Evolutionary conservation across 2,797 vertebrate species (phyloP), one percentile per base, ranked within the genome.

Genomic region (Pampus argenteus): DNA sequence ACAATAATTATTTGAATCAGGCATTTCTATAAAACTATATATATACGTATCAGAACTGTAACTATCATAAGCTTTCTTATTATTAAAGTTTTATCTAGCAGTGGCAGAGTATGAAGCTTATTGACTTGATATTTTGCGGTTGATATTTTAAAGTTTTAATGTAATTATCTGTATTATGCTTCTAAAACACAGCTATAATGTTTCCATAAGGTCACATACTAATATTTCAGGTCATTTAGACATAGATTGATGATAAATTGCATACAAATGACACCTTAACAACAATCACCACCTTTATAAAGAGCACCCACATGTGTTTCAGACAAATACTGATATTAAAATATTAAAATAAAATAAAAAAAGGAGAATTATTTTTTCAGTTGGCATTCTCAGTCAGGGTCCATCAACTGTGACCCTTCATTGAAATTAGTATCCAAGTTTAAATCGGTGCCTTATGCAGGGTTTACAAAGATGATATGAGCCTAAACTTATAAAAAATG

Each of bases 71-170:
- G 23, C 38, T 20, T 23, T 40, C 2, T 45, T 45, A 42, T 18
- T 36, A 34, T 2, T 0, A 56, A 67, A 71, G 71, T 70, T 73
- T 59, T 45, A 79, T 79, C 71, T 70, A 17, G 6, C 23, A 13
- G 34, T 40, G 9, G 5, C 14, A 50, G 42, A 42, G 9, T 28
- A 36, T 36, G 34, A 36, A 36, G 8, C n/a, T n/a, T n/a, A n/a
- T n/a, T n/a, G n/a, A 45, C 3, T 42, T 10, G 1, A 59, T 59
- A 17, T 23, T 3, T 49, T n/a, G n/a, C n/a, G 13, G n/a, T 58
- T 42, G 6, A 14, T 10, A 45, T 28, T 20, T 34, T 22, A 6
- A 26, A 50, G 8, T 20, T 60, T 73, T 13, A 23, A 1, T 26
- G 11, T 51, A 34, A 49, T 52, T 52, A 40, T 50, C 17, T 68